Base-by-base conservation (phyloP, 2,888 invertebrate species). In the Gnatocerus cornutus region DNA sequence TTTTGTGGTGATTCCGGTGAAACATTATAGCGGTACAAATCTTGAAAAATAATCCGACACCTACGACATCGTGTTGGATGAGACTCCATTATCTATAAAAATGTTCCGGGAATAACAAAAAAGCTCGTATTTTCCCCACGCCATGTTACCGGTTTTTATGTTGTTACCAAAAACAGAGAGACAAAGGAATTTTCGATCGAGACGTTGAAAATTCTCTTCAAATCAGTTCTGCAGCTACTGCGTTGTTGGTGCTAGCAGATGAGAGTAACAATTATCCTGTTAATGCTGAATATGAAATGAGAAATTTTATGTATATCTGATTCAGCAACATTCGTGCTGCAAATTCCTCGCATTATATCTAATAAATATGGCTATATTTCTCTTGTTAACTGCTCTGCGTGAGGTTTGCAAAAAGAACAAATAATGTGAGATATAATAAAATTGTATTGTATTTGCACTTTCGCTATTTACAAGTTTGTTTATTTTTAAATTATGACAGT, bases 101-200 rank as follows among this genome's bases (percentile, higher is more conserved):
- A 27, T 27, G 48, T 50, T 50, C 48, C 48, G n/a, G 16, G 48
- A 50, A 50, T 21, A 46, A 16, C 48, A 5, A 27, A 50, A 50
- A 50, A 50, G 21, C 48, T 29, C n/a, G 3, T 21, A 50, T 16
- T 21, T 21, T 10, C 1, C 48, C 48, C 48, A 50, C 48, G 48
- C 29, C 1, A 10, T 27, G 48, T n/a, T 41, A 41, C 41, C 13
- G 41, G 10, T n/a, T 12, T 41, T 41, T 12, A 41, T n/a, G 41
- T n/a, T 41, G 6, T 41, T 41, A n/a, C 41, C 41, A 4, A 41
- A 41, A 41, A 41, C 10, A 41, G 41, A n/a, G n/a, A 41, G 1
- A 41, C 5, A 4, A 41, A 13, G 12, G 6, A 41, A 41, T 4
- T 33, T n/a, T 33, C 33, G 21, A 21, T 21, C 21, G 21, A 33